Percentiles rank a stretch among this genome's conserved stretches.
Evolutionary conservation across 2,797 vertebrate species (phyloP).

Genomic region (Notamacropus eugenii): DNA sequence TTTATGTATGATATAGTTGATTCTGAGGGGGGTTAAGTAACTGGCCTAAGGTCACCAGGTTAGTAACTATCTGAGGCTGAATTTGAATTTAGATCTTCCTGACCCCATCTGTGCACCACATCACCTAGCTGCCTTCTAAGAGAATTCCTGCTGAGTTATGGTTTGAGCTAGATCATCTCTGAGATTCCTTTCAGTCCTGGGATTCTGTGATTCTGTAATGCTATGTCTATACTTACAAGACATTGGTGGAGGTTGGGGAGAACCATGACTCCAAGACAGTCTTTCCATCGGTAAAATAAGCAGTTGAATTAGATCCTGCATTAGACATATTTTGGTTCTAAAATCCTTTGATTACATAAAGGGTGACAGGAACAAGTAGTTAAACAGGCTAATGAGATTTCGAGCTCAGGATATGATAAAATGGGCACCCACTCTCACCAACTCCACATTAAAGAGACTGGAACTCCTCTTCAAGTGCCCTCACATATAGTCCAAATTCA

Average conservation of each 20-base stretch:
- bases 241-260: not conserved
- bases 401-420: not conserved
- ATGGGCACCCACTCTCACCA: not conserved
- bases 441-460: not conserved
- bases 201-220: not conserved
- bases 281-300: not conserved
- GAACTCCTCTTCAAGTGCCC: not conserved
- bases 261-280: not conserved
- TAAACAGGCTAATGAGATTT: not conserved
- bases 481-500: not conserved
- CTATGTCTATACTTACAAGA: not conserved
- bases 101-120: not conserved
- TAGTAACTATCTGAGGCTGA: not conserved
- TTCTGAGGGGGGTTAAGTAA: not conserved
- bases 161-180: not conserved
- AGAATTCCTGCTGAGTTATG: not conserved
- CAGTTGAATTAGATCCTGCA: not conserved
- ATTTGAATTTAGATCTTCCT: not conserved
- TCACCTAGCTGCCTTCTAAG: not conserved
- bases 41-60: not conserved
- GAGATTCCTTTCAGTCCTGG: not conserved
- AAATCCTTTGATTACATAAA: not conserved
- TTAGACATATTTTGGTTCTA: not conserved
- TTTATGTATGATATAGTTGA: not conserved
- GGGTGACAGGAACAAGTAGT: not conserved